These are phyloP conservation scores for Semotilus atromaculatus DNA, from an alignment of 2,797 vertebrate genomes.

Conservation along the genomic window DNA sequence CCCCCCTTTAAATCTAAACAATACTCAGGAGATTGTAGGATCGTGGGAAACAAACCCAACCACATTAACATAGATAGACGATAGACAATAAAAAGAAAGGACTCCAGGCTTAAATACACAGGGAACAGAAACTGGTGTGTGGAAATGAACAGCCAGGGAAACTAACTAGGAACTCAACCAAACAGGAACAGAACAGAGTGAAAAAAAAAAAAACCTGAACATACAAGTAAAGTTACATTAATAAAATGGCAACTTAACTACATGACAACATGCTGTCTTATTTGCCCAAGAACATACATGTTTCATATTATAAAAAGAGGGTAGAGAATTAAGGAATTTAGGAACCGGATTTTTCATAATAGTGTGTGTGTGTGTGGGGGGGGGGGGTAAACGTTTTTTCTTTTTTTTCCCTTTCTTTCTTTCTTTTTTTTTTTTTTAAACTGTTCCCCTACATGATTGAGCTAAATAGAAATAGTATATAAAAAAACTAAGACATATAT, in stretches of 20 bases:
- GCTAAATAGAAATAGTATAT: no score
- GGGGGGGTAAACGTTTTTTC: no score
- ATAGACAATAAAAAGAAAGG: not conserved
- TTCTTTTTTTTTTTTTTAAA: no score
- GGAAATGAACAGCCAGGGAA: not conserved
- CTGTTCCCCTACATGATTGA: not conserved
- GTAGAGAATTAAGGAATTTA: not conserved
- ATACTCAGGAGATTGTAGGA: not conserved
- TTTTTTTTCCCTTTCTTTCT: no score
- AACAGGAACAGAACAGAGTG: not conserved
- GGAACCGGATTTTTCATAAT: not conserved
- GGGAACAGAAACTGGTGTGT: not conserved
- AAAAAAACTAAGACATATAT: no score
- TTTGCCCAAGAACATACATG: not conserved
- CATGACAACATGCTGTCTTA: not conserved
- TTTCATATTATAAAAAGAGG: not conserved
- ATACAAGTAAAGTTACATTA: not conserved
- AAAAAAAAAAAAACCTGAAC: not conserved
- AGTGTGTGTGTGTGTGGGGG: no score
- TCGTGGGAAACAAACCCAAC: no score
- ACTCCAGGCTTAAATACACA: not conserved
- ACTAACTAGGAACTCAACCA: no score
- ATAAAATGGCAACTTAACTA: not conserved
- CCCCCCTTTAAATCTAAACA: not conserved
- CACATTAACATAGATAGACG: no score